These are phyloP conservation scores for Thomomys bottae DNA, from an alignment of 2,113 vertebrate genomes.

Conservation along the genomic window DNA sequence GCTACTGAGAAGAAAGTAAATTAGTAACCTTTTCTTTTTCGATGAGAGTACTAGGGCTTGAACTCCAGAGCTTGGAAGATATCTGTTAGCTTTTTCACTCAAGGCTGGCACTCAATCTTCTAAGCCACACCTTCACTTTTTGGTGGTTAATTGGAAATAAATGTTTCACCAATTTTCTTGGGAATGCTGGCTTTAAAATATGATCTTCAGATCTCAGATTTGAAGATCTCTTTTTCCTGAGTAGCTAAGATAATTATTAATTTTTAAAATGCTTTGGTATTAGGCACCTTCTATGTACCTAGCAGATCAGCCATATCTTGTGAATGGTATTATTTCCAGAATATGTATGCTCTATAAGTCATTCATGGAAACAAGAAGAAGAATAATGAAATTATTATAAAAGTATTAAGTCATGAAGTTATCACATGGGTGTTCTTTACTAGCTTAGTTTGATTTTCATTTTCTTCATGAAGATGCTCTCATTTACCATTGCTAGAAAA, in stretches of 20 bases:
- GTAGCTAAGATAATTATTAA: no score
- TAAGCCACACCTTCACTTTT: no score
- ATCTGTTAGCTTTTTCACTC: no score
- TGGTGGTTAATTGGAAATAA: no score
- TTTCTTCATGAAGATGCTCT: slow-evolving; percentile 7
- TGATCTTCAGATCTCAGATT: no score
- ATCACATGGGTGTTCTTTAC: neutral
- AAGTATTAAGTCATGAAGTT: slow-evolving; percentile 6
- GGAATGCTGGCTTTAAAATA: no score
- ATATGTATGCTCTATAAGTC: neutral
- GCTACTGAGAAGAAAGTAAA: slow-evolving; percentile 78
- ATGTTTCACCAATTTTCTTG: no score
- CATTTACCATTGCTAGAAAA: neutral
- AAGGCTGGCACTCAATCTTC: no score
- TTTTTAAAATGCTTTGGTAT: no score
- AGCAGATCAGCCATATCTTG: neutral
- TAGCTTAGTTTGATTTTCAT: slow-evolving; percentile 16
- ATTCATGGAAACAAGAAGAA: slow-evolving; percentile 21
- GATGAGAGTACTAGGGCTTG: no score
- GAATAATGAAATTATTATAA: neutral
- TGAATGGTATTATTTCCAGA: neutral
- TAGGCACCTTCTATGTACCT: neutral
- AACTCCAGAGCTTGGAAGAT: no score
- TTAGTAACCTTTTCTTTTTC: slow-evolving; percentile 65
- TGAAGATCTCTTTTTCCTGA: no score